Evolutionary conservation across 2,113 vertebrate species (phyloP), one percentile per base, ranked within the genome.

Genomic region (Patagioenas fasciata): DNA sequence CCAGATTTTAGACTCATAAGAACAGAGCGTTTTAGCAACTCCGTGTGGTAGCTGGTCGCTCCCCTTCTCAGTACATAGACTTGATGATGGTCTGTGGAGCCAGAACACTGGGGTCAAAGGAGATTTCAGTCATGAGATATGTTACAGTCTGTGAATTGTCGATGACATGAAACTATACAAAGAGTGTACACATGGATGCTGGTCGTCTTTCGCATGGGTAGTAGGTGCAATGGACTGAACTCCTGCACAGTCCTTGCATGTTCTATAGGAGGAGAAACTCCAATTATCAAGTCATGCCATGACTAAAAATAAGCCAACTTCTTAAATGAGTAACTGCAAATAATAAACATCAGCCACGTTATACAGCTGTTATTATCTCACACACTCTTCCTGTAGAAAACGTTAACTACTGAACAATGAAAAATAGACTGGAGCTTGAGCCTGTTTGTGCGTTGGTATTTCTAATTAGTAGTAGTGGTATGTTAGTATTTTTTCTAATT

Each of bases 271-370:
- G 44, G 20, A 61, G 20, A 25, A 88, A 7, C 18, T 79, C 48
- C 16, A 1, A 40, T 42, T 25, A 4, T 10, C 32, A 18, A 24
- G 20, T 18, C 47, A 3, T 44, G n/a, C 31, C 17, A 2, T 14
- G 4, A 36, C 32, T 44, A 5, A 57, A 44, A 62, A 13, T 5
- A n/a, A 31, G 4, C 9, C 32, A 66, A 64, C 2, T n/a, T 36
- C 9, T 50, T 6, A 44, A 71, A 50, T 32, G 12, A 50, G 0
- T 25, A 15, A 56, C 2, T 53, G 50, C 23, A 44, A 80, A 29
- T 31, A n/a, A 31, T 42, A 67, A 67, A 20, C 6, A 5, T 13
- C 50, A 57, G 2, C 0, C 0, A 10, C 10, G 8, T 53, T 71
- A 40, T 11, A 1, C 29, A 81, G 38, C 28, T 84, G 32, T 12